Percentiles rank a stretch among this genome's conserved stretches.
Conservation (phyloP, 2,113 vertebrate genomes). For the Brienomyrus brachyistius region DNA sequence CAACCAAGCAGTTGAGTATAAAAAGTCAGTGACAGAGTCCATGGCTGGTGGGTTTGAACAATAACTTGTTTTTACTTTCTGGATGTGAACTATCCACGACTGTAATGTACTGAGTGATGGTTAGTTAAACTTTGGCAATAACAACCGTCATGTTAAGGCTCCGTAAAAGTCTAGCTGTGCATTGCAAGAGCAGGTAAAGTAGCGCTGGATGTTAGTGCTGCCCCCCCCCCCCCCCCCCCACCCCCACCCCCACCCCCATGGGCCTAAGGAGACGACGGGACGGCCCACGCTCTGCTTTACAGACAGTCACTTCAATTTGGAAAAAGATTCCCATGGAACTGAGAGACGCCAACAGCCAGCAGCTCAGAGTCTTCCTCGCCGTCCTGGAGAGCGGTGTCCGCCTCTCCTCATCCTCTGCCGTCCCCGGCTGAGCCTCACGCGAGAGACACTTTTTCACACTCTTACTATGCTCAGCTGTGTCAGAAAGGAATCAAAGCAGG, state of each 20-base stretch:
- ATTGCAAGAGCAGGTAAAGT: neutral
- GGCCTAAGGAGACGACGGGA: neutral
- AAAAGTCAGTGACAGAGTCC: no score
- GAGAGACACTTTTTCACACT: neutral
- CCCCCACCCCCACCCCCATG: neutral
- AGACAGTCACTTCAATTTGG: neutral
- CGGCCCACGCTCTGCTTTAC: neutral
- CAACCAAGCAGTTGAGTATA: no score
- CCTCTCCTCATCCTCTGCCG: neutral
- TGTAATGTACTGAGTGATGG: neutral
- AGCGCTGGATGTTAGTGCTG: neutral
- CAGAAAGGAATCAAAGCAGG: slow-evolving; percentile 24
- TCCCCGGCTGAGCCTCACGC: neutral
- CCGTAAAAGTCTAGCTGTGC: neutral
- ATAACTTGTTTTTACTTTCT: no score
- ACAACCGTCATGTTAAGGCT: neutral
- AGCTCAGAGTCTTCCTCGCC: neutral
- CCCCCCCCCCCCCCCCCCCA: neutral
- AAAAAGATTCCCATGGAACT: neutral
- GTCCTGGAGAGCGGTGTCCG: neutral
- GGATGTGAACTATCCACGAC: no score
- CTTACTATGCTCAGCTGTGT: neutral
- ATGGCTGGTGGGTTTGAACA: no score
- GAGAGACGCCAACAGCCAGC: neutral
- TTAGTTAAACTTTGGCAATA: neutral